Conservation (phyloP, 2,888 invertebrate genomes). For the Gisinianus flammeolus region DNA sequence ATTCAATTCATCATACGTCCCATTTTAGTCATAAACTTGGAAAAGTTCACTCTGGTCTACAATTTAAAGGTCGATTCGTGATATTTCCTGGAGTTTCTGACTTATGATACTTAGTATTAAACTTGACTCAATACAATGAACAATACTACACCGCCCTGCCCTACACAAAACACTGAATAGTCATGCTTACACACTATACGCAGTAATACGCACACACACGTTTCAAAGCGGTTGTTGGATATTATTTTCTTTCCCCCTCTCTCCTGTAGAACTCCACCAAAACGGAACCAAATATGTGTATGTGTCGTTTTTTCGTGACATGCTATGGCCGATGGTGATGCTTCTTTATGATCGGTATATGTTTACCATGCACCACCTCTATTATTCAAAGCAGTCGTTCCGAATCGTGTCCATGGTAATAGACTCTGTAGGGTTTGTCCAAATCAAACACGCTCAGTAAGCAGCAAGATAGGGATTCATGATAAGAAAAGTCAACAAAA, state of each 20-base stretch:
- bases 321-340: background rate
- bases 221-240: background rate
- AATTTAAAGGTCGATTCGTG: constrained; percentile 37
- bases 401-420: background rate
- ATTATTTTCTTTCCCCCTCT: background rate
- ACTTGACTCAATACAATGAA: background rate
- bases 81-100: constrained; percentile 29
- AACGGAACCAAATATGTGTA: background rate
- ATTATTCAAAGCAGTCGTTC: background rate
- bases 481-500: constrained; percentile 4
- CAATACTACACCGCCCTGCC: background rate
- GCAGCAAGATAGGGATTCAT: background rate
- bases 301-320: background rate
- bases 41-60: constrained; percentile 21
- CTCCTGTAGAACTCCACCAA: background rate
- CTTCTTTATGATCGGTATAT: background rate
- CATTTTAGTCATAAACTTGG: background rate
- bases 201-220: background rate
- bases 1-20: background rate
- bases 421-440: background rate
- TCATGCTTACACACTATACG: background rate
- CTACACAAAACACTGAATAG: background rate
- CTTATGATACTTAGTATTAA: constrained; percentile 9
- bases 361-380: background rate
- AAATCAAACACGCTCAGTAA: too few species aligned